Evolutionary conservation across 2,113 vertebrate species (phyloP).

Genomic region (Nettapus auritus): DNA sequence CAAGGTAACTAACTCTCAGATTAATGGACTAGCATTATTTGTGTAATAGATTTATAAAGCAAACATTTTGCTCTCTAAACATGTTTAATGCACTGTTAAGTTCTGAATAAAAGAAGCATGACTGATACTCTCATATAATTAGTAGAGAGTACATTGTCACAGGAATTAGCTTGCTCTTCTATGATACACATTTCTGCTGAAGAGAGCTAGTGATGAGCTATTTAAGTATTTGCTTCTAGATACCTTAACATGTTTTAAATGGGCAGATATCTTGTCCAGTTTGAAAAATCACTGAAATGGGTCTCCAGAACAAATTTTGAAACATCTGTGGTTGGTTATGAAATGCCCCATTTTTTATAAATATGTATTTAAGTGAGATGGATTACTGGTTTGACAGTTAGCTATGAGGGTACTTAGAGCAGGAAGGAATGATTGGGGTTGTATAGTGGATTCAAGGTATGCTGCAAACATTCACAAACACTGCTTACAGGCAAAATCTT

Average conservation of each 20-base stretch:
- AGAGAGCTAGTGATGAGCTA: neutral
- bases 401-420: neutral
- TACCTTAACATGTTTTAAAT: neutral
- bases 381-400: neutral
- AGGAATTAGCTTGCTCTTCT: neutral
- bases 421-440: neutral
- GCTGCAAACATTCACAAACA: neutral
- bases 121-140: neutral
- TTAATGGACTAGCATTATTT: neutral
- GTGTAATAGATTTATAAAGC: neutral
- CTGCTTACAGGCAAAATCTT: accelerated
- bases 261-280: neutral
- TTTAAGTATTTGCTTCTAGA: neutral
- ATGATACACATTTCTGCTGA: neutral
- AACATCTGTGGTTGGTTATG: neutral
- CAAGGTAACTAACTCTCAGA: neutral
- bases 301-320: neutral
- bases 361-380: neutral
- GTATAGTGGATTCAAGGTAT: neutral
- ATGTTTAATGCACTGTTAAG: neutral
- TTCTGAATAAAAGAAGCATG: neutral
- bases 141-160: neutral
- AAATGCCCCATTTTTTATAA: neutral
- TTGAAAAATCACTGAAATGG: neutral
- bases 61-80: neutral